Evolutionary conservation across 2,113 vertebrate genomes (phyloP).

Genomic region (Xyliphius kryptos): DNA sequence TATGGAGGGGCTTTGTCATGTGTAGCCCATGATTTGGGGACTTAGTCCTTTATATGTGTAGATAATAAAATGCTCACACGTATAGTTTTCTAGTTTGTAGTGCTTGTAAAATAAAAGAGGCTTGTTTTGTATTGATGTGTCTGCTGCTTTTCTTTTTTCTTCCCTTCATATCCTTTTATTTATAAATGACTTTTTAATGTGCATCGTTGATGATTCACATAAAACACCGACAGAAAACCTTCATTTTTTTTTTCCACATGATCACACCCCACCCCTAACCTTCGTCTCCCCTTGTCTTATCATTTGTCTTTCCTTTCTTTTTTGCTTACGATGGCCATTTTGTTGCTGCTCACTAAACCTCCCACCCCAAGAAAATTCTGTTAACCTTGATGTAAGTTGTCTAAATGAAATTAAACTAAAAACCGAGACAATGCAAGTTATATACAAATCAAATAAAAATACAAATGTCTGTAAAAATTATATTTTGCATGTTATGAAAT

Average conservation of each 20-base stretch:
- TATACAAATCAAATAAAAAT: no score
- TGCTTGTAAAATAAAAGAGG: no score
- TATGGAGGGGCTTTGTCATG: no score
- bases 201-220: conserved; percentile 28
- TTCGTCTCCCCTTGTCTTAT: conserved; percentile 27
- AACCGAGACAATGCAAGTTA: no score
- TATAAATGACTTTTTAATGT: conserved; percentile 31
- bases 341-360: background rate
- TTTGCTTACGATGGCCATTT: conserved; percentile 18
- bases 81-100: no score
- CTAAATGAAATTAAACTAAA: no score
- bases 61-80: no score
- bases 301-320: conserved; percentile 24
- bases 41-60: no score
- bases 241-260: conserved; percentile 24
- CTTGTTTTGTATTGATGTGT: no score
- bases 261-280: background rate
- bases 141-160: background rate
- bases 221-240: conserved; percentile 26
- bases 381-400: conserved; percentile 38
- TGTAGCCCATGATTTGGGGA: no score
- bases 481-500: no score
- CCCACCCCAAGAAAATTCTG: conserved; percentile 30
- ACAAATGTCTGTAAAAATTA: no score
- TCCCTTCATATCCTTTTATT: conserved; percentile 16